phyloP scores from a whole-genome alignment of 2,888 invertebrate genomes.

The Melipona beecheii region DNA sequence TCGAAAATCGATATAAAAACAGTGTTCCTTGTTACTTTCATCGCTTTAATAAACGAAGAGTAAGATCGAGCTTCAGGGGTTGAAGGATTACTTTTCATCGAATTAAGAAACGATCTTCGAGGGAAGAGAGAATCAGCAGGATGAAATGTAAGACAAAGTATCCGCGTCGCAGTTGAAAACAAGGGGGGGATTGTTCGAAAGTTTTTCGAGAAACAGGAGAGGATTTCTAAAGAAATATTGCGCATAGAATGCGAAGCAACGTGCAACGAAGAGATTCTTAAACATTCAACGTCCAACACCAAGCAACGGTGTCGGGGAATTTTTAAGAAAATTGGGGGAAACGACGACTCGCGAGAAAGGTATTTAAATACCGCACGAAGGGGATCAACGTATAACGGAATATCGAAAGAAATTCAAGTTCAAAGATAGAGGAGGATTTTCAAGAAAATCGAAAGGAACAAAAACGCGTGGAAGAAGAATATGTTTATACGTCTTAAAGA shows the following conservation, averaged over 20 bases:
- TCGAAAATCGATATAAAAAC: neutral
- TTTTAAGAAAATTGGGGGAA: no score
- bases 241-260: no score
- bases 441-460: neutral
- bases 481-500: no score
- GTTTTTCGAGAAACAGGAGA: neutral
- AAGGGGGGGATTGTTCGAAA: neutral
- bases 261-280: no score
- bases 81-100: neutral
- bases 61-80: neutral
- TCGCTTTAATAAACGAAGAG: constrained; percentile 16
- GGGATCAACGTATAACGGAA: no score
- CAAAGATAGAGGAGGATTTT: neutral
- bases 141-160: neutral
- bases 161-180: neutral
- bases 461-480: no score
- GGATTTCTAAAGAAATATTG: neutral
- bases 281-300: no score
- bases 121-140: neutral
- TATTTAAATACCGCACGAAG: no score
- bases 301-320: no score
- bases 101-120: neutral
- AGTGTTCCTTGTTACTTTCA: neutral
- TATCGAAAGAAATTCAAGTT: no score
- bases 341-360: no score